Conservation (phyloP, 2,888 invertebrate genomes). For the Pristionchus entomophagus region DNA sequence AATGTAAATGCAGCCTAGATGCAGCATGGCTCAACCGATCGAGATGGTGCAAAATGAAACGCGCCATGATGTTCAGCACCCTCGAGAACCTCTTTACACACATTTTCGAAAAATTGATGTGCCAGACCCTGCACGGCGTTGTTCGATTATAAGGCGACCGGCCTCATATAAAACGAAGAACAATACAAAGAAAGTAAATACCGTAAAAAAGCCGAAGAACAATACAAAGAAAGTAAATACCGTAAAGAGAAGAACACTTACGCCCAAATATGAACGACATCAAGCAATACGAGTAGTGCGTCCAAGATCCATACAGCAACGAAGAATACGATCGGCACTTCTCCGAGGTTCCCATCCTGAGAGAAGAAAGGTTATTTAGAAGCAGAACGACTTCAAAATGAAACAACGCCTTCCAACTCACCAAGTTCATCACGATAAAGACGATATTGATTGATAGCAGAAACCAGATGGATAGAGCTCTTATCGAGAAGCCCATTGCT, state of each 20-base stretch:
- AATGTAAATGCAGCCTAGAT: too few relatives aligned
- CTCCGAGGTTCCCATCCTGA: constrained; percentile 9
- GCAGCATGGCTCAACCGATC: too few relatives aligned
- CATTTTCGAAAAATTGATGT: too few relatives aligned
- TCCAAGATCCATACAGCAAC: not conserved
- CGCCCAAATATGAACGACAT: not conserved
- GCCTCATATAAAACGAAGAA: too few relatives aligned
- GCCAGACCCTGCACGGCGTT: too few relatives aligned
- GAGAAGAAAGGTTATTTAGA: not conserved
- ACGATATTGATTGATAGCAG: not conserved
- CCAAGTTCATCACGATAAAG: not conserved
- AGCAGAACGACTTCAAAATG: not conserved
- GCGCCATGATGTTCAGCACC: too few relatives aligned
- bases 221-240: too few relatives aligned
- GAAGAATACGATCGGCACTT: not conserved
- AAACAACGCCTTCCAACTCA: not conserved
- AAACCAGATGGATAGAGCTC: not conserved
- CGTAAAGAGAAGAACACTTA: not conserved
- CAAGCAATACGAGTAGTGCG: not conserved
- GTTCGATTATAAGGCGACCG: too few relatives aligned
- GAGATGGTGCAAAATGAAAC: too few relatives aligned
- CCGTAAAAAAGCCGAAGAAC: too few relatives aligned
- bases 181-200: too few relatives aligned
- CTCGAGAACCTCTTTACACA: too few relatives aligned
- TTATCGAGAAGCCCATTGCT: constrained; percentile 17